Conservation (phyloP, 2,797 vertebrate species). For the Characodon lateralis region DNA sequence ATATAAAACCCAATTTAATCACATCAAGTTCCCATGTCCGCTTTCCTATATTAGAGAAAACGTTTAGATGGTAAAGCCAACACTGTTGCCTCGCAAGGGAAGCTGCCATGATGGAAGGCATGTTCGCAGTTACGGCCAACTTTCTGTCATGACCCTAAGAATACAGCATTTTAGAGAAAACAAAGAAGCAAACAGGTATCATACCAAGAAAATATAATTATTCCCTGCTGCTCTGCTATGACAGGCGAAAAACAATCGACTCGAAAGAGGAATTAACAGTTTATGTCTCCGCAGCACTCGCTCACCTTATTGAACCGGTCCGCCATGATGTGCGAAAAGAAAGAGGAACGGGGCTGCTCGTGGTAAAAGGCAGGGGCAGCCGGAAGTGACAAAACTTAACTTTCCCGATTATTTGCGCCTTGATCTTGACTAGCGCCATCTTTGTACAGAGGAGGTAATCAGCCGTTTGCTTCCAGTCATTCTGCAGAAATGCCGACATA, state of each 20-base stretch:
- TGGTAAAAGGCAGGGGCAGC: slow-evolving; percentile 79
- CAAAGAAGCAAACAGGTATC: rapidly evolving
- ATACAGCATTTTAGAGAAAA: rapidly evolving
- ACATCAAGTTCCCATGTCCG: rapidly evolving
- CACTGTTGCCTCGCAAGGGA: slow-evolving; percentile 17
- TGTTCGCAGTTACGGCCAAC: slow-evolving; percentile 22
- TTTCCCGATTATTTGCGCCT: slow-evolving; percentile 5
- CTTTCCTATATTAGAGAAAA: rapidly evolving
- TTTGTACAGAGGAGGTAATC: not conserved
- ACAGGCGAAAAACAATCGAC: rapidly evolving
- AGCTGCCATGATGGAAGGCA: slow-evolving; percentile 70
- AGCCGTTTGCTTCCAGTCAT: no score
- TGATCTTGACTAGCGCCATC: not conserved
- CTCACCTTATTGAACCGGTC: slow-evolving; percentile 87
- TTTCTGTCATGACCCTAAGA: not conserved
- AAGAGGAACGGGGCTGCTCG: slow-evolving; percentile 77
- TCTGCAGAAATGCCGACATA: no score
- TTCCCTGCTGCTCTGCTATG: rapidly evolving
- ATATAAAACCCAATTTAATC: not conserved
- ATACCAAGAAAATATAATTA: rapidly evolving
- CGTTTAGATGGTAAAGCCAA: not conserved
- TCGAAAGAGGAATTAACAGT: not conserved
- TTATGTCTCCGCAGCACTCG: not conserved
- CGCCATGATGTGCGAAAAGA: slow-evolving; percentile 88
- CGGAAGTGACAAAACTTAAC: slow-evolving; percentile 61